A percentile compares a stretch with the other conserved stretches of the same genome.
Conservation (phyloP, 2,113 vertebrate species). For the Laticauda colubrina region DNA sequence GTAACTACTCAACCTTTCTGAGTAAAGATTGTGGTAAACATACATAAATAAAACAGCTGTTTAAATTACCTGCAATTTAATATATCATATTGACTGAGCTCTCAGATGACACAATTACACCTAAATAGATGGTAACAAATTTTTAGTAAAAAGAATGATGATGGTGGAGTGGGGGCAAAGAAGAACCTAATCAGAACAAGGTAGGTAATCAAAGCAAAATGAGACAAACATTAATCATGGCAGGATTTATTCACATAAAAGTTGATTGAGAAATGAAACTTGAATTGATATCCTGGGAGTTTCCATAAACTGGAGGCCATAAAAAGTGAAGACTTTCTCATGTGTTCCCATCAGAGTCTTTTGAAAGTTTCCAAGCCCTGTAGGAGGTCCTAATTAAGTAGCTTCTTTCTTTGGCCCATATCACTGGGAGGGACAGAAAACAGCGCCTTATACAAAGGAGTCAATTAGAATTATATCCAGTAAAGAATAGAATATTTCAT, state of each 20-base stretch:
- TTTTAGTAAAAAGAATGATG: background rate
- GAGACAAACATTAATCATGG: background rate
- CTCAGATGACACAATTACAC: background rate
- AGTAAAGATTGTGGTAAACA: background rate
- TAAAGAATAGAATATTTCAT: background rate
- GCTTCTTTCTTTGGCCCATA: background rate
- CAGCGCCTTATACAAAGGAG: background rate
- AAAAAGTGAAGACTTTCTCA: background rate
- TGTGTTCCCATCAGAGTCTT: background rate
- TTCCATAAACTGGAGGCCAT: background rate
- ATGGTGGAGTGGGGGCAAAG: background rate
- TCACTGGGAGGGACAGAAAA: background rate
- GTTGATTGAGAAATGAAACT: background rate
- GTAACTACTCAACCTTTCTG: background rate
- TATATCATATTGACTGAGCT: background rate
- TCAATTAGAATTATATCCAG: background rate
- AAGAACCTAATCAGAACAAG: background rate
- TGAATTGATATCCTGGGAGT: background rate
- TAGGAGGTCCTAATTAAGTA: background rate
- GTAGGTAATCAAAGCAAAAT: background rate
- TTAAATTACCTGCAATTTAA: background rate
- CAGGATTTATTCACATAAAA: background rate
- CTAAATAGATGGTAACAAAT: background rate
- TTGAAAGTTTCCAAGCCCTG: background rate
- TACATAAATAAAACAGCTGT: background rate